Base-by-base conservation (phyloP, 1,140 invertebrate genomes). In the Drosophila sp. region DNA sequence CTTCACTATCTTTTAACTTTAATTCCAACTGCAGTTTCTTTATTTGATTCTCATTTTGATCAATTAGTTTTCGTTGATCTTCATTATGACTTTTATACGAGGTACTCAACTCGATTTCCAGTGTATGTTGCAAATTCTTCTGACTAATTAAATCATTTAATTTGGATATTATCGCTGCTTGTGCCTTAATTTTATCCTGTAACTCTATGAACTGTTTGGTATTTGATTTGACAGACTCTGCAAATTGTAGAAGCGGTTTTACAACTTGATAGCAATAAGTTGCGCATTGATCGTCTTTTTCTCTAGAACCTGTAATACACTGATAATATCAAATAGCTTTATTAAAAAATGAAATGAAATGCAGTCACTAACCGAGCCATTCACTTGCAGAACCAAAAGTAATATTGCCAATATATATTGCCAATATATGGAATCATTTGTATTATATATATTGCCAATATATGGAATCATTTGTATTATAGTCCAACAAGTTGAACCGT, bases 201-300 rank as follows among this genome's bases (percentile, higher is more conserved):
- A 46, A 13, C 2, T 59, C 16, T 11, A 11, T 2, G 11, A 58
- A 45, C 29, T 45, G 27, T n/a, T 32, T 9, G 16, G 14, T 16
- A 3, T 59, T 29, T 1, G 51, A 40, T 36, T 18, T 34, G 2
- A 21, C 13, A 2, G 29, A 53, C 1, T 32, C 7, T 4, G 14
- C 14, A 16, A 34, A 18, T 14, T 14, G 29, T 18, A 53, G 8
- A 9, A 53, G 27, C 2, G 50, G 46, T 29, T 50, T 50, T 3
- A 50, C 46, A 0, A 29, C 21, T 27, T 29, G 21, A 7, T 50
- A 50, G 14, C 50, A 53, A 53, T 53, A 41, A n/a, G 21, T 29
- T 14, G 7, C 40, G 14, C 40, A 43, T 14, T 43, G 2, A 8
- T 0, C 2, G 14, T 43, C 25, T 8, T 27, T 16, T 9, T 43